These are phyloP conservation scores for Metopolophium dirhodum DNA, from an alignment of 1,140 invertebrate species.

Conservation along the genomic window DNA sequence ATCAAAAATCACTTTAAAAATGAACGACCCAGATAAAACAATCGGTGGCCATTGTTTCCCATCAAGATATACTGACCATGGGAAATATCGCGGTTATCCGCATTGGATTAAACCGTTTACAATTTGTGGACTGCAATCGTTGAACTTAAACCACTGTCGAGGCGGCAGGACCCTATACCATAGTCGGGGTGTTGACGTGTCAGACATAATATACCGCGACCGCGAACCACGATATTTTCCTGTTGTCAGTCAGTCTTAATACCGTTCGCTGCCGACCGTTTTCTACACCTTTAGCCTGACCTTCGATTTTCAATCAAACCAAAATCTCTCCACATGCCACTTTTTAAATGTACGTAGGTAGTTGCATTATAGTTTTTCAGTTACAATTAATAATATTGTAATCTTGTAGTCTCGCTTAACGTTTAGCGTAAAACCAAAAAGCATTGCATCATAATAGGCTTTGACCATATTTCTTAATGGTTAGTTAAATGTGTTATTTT, in stretches of 20 bases:
- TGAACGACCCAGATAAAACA: background rate
- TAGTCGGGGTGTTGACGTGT: background rate
- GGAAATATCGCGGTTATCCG: background rate
- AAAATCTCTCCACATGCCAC: background rate
- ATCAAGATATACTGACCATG: background rate
- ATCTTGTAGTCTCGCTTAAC: background rate
- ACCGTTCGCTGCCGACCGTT: background rate
- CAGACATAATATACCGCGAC: background rate
- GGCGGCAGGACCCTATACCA: background rate
- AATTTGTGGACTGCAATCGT: background rate
- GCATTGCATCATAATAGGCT: background rate
- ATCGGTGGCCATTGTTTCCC: background rate
- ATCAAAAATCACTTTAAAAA: background rate
- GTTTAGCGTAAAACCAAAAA: background rate
- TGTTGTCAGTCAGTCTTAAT: background rate
- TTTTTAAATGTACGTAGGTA: background rate
- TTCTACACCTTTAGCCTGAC: background rate
- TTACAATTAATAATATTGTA: background rate
- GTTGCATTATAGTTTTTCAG: background rate
- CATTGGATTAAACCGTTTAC: background rate
- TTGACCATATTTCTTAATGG: background rate
- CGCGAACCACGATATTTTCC: background rate
- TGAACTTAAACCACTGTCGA: background rate
- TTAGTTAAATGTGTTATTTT: background rate
- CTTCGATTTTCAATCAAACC: background rate